Percentiles rank a stretch among this genome's conserved stretches.
Conservation (phyloP, 2,888 invertebrate species). For the Eueremaeus valkanovi region DNA sequence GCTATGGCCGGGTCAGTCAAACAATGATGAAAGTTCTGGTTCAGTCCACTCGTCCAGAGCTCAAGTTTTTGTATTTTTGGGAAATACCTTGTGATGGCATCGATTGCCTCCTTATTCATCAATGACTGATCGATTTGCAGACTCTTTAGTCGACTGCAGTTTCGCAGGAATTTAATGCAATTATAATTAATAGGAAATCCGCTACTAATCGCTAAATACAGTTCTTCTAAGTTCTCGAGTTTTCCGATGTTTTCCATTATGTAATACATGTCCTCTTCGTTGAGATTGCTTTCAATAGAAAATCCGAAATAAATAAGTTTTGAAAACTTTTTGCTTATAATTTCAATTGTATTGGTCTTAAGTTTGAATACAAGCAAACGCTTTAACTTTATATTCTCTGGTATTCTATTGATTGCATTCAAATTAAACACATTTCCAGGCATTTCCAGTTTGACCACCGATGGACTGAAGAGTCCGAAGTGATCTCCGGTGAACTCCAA, state of each 20-base stretch:
- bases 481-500: not conserved
- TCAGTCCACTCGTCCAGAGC: constrained; percentile 7
- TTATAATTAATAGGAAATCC: not conserved
- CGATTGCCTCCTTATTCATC: not conserved
- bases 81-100: not conserved
- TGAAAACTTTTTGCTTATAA: not conserved
- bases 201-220: not conserved
- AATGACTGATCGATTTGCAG: not conserved
- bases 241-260: not conserved
- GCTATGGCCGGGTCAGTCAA: not conserved
- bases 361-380: not conserved
- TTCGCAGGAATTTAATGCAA: not conserved
- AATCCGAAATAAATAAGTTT: not conserved
- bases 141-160: not conserved
- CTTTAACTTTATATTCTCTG: not conserved
- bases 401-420: not conserved
- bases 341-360: not conserved
- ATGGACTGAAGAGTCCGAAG: not conserved
- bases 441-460: not conserved
- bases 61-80: not conserved
- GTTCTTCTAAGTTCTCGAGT: not conserved
- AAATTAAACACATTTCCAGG: not conserved
- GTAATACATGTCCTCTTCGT: not conserved
- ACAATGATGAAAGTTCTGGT: constrained; percentile 6
- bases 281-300: not conserved